Conservation (phyloP, 2,888 invertebrate species). For the Eristalinus aeneus region DNA sequence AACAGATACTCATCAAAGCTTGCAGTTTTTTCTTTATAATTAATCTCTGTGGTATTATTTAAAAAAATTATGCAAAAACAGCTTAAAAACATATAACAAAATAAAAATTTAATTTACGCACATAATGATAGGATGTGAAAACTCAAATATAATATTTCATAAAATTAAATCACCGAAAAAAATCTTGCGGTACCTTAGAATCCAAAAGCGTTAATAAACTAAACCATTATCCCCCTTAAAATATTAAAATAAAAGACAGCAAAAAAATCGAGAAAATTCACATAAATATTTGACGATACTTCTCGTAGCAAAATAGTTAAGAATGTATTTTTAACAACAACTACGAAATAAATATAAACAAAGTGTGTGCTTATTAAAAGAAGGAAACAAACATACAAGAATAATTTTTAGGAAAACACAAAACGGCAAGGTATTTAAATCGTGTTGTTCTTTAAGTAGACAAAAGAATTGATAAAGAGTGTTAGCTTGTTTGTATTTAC, state of each 20-base stretch:
- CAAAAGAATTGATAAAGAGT: conserved; percentile 26
- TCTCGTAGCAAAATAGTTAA: conserved; percentile 22
- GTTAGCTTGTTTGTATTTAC: conserved; percentile 58
- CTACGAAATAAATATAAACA: neutral
- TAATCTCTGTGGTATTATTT: conserved; percentile 53
- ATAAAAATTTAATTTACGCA: conserved; percentile 32
- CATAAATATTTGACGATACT: neutral
- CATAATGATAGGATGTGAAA: conserved; percentile 31
- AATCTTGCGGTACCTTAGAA: conserved; percentile 32
- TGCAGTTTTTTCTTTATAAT: conserved; percentile 20
- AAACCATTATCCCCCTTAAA: neutral
- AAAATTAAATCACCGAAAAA: neutral
- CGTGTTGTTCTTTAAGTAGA: conserved; percentile 24
- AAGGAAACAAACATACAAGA: neutral
- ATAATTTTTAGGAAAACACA: neutral
- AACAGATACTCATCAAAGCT: neutral
- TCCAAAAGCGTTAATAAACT: neutral
- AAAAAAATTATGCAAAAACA: neutral
- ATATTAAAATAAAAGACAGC: neutral
- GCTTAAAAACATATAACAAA: neutral
- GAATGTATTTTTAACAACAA: neutral
- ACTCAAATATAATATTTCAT: neutral
- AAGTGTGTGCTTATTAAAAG: conserved; percentile 4
- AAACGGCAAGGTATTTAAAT: conserved; percentile 19
- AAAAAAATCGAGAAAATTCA: neutral